Base-by-base conservation (phyloP, 1,140 invertebrate genomes). In the Saccostrea cuccullata region DNA sequence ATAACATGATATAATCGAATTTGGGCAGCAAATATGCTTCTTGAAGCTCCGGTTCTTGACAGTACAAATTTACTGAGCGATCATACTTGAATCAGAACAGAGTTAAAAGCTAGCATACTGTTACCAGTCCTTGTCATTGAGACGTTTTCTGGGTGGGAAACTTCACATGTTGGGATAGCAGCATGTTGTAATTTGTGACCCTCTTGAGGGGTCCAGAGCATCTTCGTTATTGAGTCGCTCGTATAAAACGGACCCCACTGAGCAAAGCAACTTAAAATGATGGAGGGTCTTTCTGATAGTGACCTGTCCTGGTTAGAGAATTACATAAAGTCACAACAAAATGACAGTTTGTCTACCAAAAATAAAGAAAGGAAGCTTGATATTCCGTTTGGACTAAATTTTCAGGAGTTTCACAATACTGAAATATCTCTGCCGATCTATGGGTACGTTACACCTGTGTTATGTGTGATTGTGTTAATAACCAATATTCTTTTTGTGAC, bases 401-500 rank as follows among this genome's bases (percentile, higher is more conserved):
- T 86, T 23, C 85, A 64, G 20, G 85, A 86, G n/a, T 86, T 70
- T 73, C 70, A 70, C 60, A 55, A 86, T 20, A 86, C 70, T 17
- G 64, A 64, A 23, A 40, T 77, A 4, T 77, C 70, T 26, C 26
- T 87, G 23, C 86, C 86, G n/a, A 30, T 87, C 12, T 82, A 55
- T 36, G 86, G 86, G 8, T 87, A 87, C 70, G 55, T 82, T 11
- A 82, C 73, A 4, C 86, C 86, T 4, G 73, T 30, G 2, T 55
- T 87, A 23, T 87, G 67, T 30, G 30, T 87, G 47, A 55, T 87
- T 77, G 86, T 87, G 55, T 47, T 56, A 77, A 70, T 87, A 12
- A 87, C 86, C 11, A 87, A 87, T 30, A 15, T 82, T 58, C 70
- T 87, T 13, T 87, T 87, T 30, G 73, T 87, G 12, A 36, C 56